phyloP scores from a whole-genome alignment of 2,113 vertebrate genomes.

The Stegostoma tigrinum region DNA sequence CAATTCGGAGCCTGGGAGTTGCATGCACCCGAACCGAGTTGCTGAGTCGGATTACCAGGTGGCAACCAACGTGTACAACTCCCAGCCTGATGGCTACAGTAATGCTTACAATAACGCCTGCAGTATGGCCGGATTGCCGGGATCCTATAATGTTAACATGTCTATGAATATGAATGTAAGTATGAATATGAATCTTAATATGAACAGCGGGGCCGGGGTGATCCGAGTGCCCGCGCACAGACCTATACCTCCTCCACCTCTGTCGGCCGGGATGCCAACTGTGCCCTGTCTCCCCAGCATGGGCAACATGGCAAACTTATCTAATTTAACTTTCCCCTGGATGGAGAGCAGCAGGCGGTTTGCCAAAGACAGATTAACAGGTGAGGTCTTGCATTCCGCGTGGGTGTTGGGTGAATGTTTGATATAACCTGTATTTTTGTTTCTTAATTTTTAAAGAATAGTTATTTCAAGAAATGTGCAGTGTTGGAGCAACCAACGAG shows the following conservation, averaged over 20 bases:
- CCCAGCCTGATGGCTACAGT: conserved; percentile 53
- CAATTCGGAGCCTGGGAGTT: conserved; percentile 66
- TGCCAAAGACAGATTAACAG: conserved; percentile 84
- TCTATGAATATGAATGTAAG: conserved; percentile 79
- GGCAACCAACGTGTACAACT: conserved; percentile 61
- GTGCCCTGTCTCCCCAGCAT: conserved; percentile 47
- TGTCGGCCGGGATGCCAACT: conserved; percentile 61
- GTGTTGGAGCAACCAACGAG: not conserved
- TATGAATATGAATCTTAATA: conserved; percentile 71
- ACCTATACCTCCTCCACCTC: conserved; percentile 65
- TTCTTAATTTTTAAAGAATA: not conserved
- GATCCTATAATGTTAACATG: conserved; percentile 75
- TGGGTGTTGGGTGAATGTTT: not conserved
- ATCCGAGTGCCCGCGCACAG: conserved; percentile 78
- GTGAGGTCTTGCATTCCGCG: conserved; percentile 54
- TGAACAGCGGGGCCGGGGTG: conserved; percentile 68
- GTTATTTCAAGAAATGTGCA: not conserved
- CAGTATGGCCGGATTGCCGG: conserved; percentile 60
- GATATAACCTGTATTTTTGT: not conserved
- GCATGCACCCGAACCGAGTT: conserved; percentile 62
- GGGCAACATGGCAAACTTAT: conserved; percentile 60
- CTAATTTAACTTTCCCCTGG: conserved; percentile 83
- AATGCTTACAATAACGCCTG: conserved; percentile 65
- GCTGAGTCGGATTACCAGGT: conserved; percentile 64
- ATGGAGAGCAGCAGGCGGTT: conserved; percentile 84